Conservation (phyloP, 2,113 vertebrate genomes). For the Pithys albifrons region DNA sequence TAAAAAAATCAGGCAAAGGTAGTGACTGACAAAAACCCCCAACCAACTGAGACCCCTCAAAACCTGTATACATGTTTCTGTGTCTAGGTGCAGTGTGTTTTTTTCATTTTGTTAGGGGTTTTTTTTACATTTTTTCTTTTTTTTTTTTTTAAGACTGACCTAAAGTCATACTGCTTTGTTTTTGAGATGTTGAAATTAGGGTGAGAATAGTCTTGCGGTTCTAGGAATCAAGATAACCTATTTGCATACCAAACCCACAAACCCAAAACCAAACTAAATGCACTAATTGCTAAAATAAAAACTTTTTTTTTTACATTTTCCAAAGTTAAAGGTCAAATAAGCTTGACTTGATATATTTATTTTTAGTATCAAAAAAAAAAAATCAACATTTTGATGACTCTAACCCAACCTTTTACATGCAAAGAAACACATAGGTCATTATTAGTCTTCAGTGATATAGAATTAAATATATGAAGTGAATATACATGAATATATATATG, state of each 20-base stretch:
- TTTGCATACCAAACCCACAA: background rate
- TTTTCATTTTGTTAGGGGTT: background rate
- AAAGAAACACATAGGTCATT: background rate
- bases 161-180: background rate
- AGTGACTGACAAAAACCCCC: background rate
- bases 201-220: background rate
- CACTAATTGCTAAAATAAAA: background rate
- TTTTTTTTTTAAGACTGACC: background rate
- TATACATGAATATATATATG: too few species aligned
- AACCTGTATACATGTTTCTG: background rate
- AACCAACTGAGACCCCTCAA: accelerated
- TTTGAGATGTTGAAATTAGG: background rate
- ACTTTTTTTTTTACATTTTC: background rate
- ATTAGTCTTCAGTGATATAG: background rate
- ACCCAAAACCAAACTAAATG: background rate
- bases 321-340: background rate
- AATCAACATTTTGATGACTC: background rate
- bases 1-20: background rate
- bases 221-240: background rate
- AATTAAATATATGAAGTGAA: background rate
- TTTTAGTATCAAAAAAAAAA: background rate
- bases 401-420: background rate
- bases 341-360: background rate
- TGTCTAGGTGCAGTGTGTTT: background rate
- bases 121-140: too few species aligned